Percentiles rank a stretch among this genome's conserved stretches.
Conservation (phyloP, 1,140 invertebrate genomes). For the Apolygus lucorum region DNA sequence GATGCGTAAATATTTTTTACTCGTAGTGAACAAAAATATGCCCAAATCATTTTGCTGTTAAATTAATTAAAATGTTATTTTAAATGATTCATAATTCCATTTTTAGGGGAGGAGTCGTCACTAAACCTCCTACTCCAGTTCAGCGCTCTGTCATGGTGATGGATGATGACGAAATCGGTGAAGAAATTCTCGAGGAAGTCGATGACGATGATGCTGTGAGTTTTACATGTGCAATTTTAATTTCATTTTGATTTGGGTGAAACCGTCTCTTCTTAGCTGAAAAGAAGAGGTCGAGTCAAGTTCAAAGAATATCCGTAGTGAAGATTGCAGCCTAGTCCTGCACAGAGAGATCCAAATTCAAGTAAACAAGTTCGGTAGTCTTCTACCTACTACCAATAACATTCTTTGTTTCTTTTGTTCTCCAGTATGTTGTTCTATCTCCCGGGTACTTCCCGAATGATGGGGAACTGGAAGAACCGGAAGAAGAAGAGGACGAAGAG, state of each 20-base stretch:
- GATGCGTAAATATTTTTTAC: background rate
- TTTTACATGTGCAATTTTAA: no score
- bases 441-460: constrained; percentile 43
- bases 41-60: background rate
- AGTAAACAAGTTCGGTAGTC: no score
- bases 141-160: constrained; percentile 34
- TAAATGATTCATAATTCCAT: constrained; percentile 34
- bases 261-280: background rate
- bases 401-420: constrained; percentile 1
- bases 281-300: background rate
- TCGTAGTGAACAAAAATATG: background rate
- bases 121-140: constrained; percentile 29
- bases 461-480: constrained; percentile 49
- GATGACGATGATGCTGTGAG: constrained; percentile 41
- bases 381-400: background rate
- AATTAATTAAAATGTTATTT: background rate
- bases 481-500: constrained; percentile 45
- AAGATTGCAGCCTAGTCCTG: no score
- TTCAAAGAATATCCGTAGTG: no score
- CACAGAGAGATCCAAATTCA: no score
- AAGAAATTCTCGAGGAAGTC: constrained; percentile 39
- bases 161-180: constrained; percentile 41
- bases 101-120: constrained; percentile 38
- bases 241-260: background rate
- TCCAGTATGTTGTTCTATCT: constrained; percentile 35